Base-by-base conservation (phyloP, 2,888 invertebrate genomes). In the Opisthograptis luteolata region DNA sequence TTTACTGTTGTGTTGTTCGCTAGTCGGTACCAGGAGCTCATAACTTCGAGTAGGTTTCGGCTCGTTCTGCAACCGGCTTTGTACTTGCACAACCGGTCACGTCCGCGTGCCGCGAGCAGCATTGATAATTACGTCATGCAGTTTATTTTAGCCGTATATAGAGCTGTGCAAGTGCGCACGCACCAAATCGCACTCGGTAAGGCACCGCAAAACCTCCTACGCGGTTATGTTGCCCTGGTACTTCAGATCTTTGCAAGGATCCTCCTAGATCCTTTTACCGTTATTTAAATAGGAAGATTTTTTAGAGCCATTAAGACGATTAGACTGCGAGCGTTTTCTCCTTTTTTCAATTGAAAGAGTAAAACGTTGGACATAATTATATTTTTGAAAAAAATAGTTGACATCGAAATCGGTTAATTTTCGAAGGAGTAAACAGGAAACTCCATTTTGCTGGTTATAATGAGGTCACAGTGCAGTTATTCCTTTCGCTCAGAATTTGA, bases 81-180 rank as follows among this genome's bases (percentile, higher is more conserved):
- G 79, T 73, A 85, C 81, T 81, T 80, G 81, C 80, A 80, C 79
- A 80, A 84, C 82, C 76, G 76, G 81, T 79, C 82, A 76, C 76
- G 79, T 77, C 75, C 69, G 75, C 73, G 71, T 62, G 69, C 74
- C 79, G 80, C 81, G 79, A 80, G 76, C 84, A 81, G 75, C 83
- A 84, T 81, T 81, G 80, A 76, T 76, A 76, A 78, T 88, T 87
- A 86, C 87, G 86, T 87, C 87, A 88, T 76, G 75, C 64, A 75
- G 75, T 81, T 83, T 76, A 80, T 83, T 83, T n/a, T 81, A 81
- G 78, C 84, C 79, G 82, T 84, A 87, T 81, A 81, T 82, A 80
- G 81, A 78, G 78, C 83, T 76, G 57, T 62, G 57, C 62, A 59
- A 59, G 70, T 77, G 62, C 67, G 70, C 70, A 76, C 76, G 80